phyloP scores from a whole-genome alignment of 2,113 vertebrate species.

The Chaetops frenatus region DNA sequence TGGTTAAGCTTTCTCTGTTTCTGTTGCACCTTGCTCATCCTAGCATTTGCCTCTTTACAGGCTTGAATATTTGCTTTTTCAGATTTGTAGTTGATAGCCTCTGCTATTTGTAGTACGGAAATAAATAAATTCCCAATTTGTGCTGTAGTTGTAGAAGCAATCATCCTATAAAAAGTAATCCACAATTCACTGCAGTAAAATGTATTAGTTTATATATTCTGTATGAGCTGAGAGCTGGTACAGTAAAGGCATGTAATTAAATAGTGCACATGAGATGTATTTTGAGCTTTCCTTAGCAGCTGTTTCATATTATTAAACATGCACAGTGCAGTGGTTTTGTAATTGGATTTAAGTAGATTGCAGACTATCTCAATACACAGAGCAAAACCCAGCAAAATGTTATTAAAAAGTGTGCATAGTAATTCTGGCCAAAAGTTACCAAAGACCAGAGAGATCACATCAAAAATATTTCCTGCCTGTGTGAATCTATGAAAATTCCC shows the following conservation, averaged over 20 bases:
- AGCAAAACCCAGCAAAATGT: background rate
- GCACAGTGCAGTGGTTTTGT: background rate
- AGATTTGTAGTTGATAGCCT: background rate
- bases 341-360: slow-evolving; percentile 9
- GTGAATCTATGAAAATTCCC: background rate
- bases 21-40: background rate
- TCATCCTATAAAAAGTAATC: background rate
- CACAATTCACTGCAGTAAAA: background rate
- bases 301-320: slow-evolving; percentile 24
- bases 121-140: background rate
- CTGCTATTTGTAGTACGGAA: background rate
- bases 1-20: background rate
- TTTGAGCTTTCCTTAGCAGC: slow-evolving; percentile 26
- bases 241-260: background rate
- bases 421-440: background rate
- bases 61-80: background rate
- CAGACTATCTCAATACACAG: background rate
- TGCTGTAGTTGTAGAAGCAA: background rate
- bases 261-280: background rate
- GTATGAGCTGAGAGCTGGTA: background rate
- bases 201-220: background rate
- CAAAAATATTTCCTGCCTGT: background rate
- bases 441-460: background rate
- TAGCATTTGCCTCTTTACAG: background rate
- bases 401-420: background rate